phyloP scores from a whole-genome alignment of 2,113 vertebrate species.

The Tachysurus vachellii region DNA sequence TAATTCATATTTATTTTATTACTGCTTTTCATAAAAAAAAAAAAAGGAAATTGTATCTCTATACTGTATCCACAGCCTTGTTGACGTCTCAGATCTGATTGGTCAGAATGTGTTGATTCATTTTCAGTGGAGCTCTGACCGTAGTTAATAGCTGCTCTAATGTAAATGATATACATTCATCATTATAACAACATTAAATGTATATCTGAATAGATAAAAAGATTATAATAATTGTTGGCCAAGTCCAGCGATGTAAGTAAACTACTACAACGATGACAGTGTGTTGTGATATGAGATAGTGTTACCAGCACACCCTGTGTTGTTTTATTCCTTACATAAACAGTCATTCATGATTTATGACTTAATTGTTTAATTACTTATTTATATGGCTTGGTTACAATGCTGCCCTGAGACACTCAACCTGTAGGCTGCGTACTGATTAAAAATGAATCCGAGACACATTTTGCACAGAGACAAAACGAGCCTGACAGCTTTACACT shows the following conservation, averaged over 20 bases:
- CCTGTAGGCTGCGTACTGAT: not conserved
- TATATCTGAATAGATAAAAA: not conserved
- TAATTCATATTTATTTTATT: not conserved
- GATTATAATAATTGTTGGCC: not conserved
- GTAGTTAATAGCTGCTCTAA: not conserved
- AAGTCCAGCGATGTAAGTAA: not conserved
- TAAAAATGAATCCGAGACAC: not conserved
- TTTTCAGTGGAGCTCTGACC: not conserved
- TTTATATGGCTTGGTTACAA: not conserved
- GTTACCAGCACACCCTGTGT: not conserved
- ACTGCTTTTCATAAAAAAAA: not conserved
- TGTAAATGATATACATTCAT: not conserved
- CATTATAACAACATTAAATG: not conserved
- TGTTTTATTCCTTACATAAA: not conserved
- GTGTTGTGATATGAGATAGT: not conserved
- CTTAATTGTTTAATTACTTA: slow-evolving; percentile 7
- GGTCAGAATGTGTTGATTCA: not conserved
- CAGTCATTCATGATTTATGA: not conserved
- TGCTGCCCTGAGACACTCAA: not conserved
- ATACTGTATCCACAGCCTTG: not conserved
- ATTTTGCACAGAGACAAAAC: not conserved
- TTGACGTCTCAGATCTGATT: not conserved
- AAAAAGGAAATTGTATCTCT: not conserved
- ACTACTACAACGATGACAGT: not conserved
- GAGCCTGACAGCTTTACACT: not conserved